Conservation (phyloP, 1,140 invertebrate genomes). For the Schlechtendalia chinensis region DNA sequence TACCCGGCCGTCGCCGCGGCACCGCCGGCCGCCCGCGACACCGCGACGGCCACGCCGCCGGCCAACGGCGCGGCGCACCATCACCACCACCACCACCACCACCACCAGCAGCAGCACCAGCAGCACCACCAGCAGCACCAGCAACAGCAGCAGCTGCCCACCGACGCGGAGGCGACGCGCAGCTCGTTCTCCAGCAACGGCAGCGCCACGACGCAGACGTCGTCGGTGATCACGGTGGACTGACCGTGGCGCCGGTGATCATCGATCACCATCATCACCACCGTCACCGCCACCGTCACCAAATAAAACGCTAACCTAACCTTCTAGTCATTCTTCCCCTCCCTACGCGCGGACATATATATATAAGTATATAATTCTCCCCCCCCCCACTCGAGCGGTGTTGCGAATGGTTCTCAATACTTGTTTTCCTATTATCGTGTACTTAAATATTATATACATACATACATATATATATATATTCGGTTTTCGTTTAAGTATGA, state of each 20-base stretch:
- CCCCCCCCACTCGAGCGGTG: too few species aligned
- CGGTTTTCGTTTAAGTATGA: neutral
- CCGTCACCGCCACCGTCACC: neutral
- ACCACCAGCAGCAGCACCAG: neutral
- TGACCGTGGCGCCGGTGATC: conserved; percentile 26
- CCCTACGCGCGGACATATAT: too few species aligned
- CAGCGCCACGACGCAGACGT: conserved; percentile 58
- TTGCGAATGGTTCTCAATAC: conserved; percentile 27
- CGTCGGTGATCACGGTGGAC: conserved; percentile 56
- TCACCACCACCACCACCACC: too few species aligned
- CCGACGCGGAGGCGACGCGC: conserved; percentile 59
- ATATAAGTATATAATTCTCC: too few species aligned
- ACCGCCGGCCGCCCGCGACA: neutral
- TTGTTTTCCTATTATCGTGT: conserved; percentile 46
- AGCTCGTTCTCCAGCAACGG: conserved; percentile 61
- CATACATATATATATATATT: neutral
- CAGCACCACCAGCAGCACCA: conserved; percentile 21
- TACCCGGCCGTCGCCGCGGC: neutral
- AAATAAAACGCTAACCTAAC: neutral
- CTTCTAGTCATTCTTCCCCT: too few species aligned
- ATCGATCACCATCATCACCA: neutral
- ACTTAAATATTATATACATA: conserved; percentile 1
- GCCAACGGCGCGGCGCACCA: too few species aligned
- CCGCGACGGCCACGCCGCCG: neutral
- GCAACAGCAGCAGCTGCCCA: conserved; percentile 54